phyloP scores from a whole-genome alignment of 2,888 invertebrate genomes.

The Rhabditoides inermis region DNA sequence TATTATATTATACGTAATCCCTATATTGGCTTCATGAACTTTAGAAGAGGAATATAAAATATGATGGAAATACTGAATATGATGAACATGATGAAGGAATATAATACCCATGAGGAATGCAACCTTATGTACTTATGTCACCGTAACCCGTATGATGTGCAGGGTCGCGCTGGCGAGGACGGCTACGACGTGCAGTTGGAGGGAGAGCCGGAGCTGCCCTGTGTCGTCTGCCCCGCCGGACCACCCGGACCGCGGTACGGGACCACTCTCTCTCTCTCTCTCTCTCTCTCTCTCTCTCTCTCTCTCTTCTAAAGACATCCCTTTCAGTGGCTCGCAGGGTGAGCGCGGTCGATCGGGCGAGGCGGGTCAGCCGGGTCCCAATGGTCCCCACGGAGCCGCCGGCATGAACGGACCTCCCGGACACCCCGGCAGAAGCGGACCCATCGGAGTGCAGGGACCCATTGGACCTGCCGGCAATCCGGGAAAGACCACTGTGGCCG shows the following conservation, averaged over 20 bases:
- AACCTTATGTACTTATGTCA: too few relatives aligned
- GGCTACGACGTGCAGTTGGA: slow-evolving; percentile 49
- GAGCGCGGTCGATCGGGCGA: slow-evolving; percentile 45
- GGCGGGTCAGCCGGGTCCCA: slow-evolving; percentile 29
- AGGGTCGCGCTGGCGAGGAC: slow-evolving; percentile 37
- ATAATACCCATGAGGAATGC: too few relatives aligned
- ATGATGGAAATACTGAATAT: too few relatives aligned
- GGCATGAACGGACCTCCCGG: slow-evolving; percentile 42
- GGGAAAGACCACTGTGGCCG: slow-evolving; percentile 42
- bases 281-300: too few relatives aligned
- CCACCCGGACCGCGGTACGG: slow-evolving; percentile 46
- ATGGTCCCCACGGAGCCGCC: slow-evolving; percentile 37
- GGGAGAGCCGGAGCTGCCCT: slow-evolving; percentile 47
- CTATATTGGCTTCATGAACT: too few relatives aligned
- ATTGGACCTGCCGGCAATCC: slow-evolving; percentile 30
- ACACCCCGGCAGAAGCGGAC: slow-evolving; percentile 28
- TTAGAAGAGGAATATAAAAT: too few relatives aligned
- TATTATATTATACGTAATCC: too few relatives aligned
- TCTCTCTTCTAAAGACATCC: too few relatives aligned
- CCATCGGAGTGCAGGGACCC: slow-evolving; percentile 26
- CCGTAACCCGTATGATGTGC: too few relatives aligned
- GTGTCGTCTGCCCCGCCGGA: slow-evolving; percentile 50
- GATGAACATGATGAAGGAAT: too few relatives aligned
- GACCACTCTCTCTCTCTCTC: too few relatives aligned
- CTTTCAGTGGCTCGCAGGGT: slow-evolving; percentile 45